Base-by-base conservation (phyloP, 2,113 vertebrate species). In the Syngnathoides biaculeatus region DNA sequence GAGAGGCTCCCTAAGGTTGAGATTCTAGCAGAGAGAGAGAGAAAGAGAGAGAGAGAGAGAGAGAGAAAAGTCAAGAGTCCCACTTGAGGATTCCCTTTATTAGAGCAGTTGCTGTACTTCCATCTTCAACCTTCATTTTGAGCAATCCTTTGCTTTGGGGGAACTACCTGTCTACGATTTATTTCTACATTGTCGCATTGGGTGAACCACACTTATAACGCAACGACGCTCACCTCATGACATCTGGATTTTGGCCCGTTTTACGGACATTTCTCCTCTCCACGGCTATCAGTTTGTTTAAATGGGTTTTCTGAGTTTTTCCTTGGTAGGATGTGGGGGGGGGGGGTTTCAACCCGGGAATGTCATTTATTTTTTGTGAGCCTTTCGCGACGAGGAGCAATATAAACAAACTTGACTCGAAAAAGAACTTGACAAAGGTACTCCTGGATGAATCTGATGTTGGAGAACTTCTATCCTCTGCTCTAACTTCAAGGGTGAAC, bases 11-110 rank as follows among this genome's bases (percentile, higher is more conserved):
- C 85, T 56, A 38, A 77, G 82, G 85, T 56, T 53, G 38, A 69
- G 64, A 80, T 79, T 84, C 78, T 62, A 67, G 77, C 78, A 62
- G 65, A 79, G 83, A 65, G 68, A 69, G 73, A 81, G 68, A 77
- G 26, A 17, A 27, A 57, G 24, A n/a, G 63, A 80, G 66, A 81
- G 71, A 26, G 14, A 71, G 22, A 79, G 83, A 65, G 68, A 69
- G 73, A 81, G 68, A 77, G 26, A 17, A 27, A 57, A 14, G n/a
- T n/a, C n/a, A n/a, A n/a, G n/a, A n/a, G n/a, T n/a, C 35, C 58
- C 64, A 17, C 15, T 26, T 27, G 52, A 64, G 74, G 60, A 64
- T 74, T 70, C 64, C 43, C 60, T 39, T 53, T 55, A 55, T 20
- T 56, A 17, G 53, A 15, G 15, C 17, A 3, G 13, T 55, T 55